Percentiles rank a stretch among this genome's conserved stretches.
phyloP scores from a whole-genome alignment of 2,797 vertebrate species.

The Lagodon rhomboides region DNA sequence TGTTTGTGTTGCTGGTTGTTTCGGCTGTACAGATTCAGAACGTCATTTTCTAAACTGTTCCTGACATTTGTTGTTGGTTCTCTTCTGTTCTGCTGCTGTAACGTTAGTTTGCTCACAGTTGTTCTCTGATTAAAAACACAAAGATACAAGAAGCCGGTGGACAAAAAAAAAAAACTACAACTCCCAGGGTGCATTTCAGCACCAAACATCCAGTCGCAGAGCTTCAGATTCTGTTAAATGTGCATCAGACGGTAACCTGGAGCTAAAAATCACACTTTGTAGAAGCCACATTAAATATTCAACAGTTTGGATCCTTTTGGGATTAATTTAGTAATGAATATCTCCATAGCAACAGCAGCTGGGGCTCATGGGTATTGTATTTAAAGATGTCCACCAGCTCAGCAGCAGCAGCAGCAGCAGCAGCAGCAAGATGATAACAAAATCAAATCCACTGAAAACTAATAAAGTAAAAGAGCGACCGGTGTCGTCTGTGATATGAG shows the following conservation, averaged over 20 bases:
- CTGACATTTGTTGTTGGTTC: background rate
- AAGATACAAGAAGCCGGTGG: no score
- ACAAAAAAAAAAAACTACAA: background rate
- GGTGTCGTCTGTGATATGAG: background rate
- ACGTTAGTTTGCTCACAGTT: no score
- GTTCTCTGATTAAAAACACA: no score
- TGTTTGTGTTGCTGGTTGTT: slow-evolving; percentile 20
- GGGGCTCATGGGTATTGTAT: slow-evolving; percentile 14
- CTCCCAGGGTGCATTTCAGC: slow-evolving; percentile 22
- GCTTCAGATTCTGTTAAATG: background rate
- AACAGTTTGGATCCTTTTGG: background rate
- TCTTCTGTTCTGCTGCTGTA: slow-evolving; percentile 10
- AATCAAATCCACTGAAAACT: background rate
- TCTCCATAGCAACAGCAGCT: background rate
- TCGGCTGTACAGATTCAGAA: slow-evolving; percentile 28
- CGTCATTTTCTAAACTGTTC: slow-evolving; percentile 38
- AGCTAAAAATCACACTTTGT: background rate
- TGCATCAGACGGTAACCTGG: background rate
- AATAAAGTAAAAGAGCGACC: background rate
- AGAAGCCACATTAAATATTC: background rate
- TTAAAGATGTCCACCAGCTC: background rate
- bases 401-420: background rate
- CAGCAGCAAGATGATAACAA: background rate
- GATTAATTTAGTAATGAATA: background rate
- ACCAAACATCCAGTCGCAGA: background rate